These are phyloP conservation scores for Limnephilus auricula DNA, from an alignment of 2,888 invertebrate species.

Conservation along the genomic window DNA sequence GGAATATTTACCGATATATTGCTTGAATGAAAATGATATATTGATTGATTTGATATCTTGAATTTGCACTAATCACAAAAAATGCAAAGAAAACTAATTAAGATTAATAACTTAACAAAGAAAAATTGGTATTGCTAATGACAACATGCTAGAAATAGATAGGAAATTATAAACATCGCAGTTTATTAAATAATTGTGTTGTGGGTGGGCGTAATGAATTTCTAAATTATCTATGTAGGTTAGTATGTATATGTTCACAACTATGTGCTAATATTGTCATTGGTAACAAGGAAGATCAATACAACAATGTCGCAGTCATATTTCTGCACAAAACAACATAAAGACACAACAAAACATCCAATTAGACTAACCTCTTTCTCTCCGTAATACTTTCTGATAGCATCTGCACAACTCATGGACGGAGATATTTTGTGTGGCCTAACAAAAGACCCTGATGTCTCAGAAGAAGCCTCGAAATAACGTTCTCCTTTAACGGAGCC, in stretches of 20 bases:
- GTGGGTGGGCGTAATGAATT: background rate
- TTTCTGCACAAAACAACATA: background rate
- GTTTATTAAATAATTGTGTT: background rate
- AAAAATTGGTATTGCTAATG: background rate
- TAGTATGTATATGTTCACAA: background rate
- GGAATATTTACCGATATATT: too few relatives aligned
- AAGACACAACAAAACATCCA: background rate
- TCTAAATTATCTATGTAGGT: background rate
- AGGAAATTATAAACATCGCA: background rate
- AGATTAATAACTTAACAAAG: background rate
- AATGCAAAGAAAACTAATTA: background rate
- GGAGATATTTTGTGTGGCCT: conserved; percentile 88
- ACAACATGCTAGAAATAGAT: background rate
- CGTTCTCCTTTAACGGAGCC: conserved; percentile 88
- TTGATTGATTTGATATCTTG: background rate
- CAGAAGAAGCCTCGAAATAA: conserved; percentile 88
- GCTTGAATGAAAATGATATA: too few relatives aligned
- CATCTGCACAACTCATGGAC: conserved; percentile 84
- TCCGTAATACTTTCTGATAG: conserved; percentile 79
- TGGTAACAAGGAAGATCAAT: background rate
- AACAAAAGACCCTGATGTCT: conserved; percentile 93
- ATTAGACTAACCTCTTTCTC: conserved; percentile 72
- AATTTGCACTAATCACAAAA: background rate
- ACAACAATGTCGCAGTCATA: background rate
- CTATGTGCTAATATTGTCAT: background rate